Evolutionary conservation across 2,113 vertebrate genomes (phyloP), one percentile per base, ranked within the genome.

Genomic region (Thymallus thymallus): DNA sequence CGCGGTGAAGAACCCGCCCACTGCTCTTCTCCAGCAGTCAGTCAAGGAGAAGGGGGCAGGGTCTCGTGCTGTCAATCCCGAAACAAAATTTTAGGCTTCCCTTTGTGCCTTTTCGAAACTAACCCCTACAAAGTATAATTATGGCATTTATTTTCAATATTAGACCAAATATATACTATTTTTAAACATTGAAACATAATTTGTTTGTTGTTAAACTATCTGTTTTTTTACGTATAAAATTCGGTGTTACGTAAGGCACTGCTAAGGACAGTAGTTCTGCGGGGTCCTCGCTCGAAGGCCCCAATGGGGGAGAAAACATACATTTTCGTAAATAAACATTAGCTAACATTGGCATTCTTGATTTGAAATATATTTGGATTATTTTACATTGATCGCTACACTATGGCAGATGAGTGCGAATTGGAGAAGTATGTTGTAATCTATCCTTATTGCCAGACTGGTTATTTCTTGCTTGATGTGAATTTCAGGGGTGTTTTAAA

Each of bases 331-430:
- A 51, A 20, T 60, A 60, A 60, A 22, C n/a, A 2, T 22, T 60
- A 60, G 24, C 62, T 23, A 64, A 4, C 23, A 29, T 10, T 61
- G 58, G 58, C 22, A 16, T 4, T 16, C 5, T 10, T 64, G 13
- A 29, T 64, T 64, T 29, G 62, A 12, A 29, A 64, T 7, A 66
- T 66, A 5, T 51, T 51, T 51, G 1, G 16, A 20, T 65, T 29
- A 68, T 10, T 0, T 6, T 10, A n/a, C 29, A 64, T 60, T n/a
- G 1, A 22, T 13, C 18, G 2, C 23, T 23, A 29, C 2, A 68
- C 24, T 24, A 92, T 92, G 91, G 79, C 87, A 63, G 87, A 92
- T 6, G 88, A 88, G 5, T 80, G 77, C 16, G 91, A 93, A 16
- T 78, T 93, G 72, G 91, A 93, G 56, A 91, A 85, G 92, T 93